phyloP scores from a whole-genome alignment of 2,113 vertebrate genomes.

The Halichoerus grypus region DNA sequence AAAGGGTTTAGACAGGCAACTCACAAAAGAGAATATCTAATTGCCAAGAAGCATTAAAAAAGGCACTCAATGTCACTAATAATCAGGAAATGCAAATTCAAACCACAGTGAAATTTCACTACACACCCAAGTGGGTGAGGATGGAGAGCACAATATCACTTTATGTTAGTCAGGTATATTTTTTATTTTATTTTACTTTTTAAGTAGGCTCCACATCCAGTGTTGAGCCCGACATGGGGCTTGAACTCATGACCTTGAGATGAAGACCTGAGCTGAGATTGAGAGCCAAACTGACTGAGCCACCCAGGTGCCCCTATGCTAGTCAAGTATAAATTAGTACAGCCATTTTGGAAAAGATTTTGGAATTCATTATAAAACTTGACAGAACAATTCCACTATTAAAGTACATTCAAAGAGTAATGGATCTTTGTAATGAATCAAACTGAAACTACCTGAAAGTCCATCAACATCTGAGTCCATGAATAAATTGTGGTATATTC shows the following conservation, averaged over 20 bases:
- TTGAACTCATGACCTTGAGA: neutral
- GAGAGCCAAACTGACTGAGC: neutral
- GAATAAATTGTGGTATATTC: neutral
- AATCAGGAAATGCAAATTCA: neutral
- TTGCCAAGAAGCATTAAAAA: neutral
- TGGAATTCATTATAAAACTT: neutral
- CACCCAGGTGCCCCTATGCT: neutral
- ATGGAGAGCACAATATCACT: neutral
- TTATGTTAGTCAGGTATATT: neutral
- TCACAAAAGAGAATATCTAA: neutral
- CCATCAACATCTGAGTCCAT: neutral
- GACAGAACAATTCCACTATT: neutral
- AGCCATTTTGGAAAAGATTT: neutral
- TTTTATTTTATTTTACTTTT: neutral
- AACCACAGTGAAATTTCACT: neutral
- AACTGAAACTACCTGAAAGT: neutral
- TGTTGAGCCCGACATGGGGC: neutral
- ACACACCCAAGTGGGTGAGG: neutral
- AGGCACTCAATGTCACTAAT: neutral
- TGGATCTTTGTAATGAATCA: neutral
- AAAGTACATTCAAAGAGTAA: neutral
- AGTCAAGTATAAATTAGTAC: neutral
- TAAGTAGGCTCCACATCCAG: neutral
- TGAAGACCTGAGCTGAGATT: neutral
- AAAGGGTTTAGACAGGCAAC: neutral